phyloP scores from a whole-genome alignment of 2,113 vertebrate genomes.

The Crotalus horridus region DNA sequence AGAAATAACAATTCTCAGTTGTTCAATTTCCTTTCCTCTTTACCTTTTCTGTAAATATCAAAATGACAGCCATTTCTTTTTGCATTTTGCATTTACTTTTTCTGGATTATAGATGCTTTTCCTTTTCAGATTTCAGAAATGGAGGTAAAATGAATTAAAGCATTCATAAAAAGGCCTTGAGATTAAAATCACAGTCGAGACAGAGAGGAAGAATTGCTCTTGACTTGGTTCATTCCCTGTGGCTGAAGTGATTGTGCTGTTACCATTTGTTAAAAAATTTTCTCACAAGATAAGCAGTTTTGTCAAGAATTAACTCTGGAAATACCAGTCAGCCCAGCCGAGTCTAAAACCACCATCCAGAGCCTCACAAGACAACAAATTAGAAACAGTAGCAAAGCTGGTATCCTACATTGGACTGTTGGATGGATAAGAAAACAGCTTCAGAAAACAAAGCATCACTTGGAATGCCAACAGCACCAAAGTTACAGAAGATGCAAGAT shows the following conservation, averaged over 20 bases:
- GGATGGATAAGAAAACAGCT: background rate
- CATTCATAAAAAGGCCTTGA: background rate
- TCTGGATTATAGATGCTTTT: background rate
- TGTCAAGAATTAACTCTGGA: background rate
- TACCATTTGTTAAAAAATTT: background rate
- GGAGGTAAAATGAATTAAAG: background rate
- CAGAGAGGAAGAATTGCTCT: background rate
- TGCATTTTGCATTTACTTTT: background rate
- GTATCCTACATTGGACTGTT: background rate
- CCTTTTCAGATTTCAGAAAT: background rate
- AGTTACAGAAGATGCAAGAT: background rate
- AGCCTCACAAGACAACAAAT: constrained; percentile 6
- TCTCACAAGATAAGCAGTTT: background rate
- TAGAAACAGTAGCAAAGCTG: background rate
- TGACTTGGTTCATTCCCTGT: background rate
- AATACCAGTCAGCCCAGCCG: background rate
- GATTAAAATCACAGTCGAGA: background rate
- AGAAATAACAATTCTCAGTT: background rate
- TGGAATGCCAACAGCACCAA: background rate
- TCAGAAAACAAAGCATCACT: background rate
- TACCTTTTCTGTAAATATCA: background rate
- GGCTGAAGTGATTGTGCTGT: background rate
- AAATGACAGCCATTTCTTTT: background rate
- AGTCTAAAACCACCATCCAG: background rate
- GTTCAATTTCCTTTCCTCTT: background rate